Conservation (phyloP, 2,888 invertebrate genomes). For the Noctua comes region DNA sequence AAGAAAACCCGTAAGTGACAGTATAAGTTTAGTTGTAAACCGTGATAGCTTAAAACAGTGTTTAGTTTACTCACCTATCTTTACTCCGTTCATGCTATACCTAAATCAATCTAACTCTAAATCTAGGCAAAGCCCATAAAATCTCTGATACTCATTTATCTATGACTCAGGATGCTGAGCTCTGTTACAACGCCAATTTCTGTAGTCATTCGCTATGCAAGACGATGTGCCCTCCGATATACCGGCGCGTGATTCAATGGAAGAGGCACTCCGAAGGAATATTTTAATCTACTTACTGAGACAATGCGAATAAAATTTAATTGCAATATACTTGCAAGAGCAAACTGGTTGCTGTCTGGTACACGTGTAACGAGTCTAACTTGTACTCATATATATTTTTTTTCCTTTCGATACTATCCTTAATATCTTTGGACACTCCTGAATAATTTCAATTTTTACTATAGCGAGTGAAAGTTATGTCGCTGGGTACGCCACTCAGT, state of each 20-base stretch:
- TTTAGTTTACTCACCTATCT: background rate
- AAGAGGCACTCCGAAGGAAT: conserved; percentile 41
- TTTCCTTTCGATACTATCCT: background rate
- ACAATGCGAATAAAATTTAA: no score
- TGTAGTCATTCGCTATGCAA: conserved; percentile 81
- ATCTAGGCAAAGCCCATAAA: conserved; percentile 54
- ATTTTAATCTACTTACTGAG: background rate
- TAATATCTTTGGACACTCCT: background rate
- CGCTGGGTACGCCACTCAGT: background rate
- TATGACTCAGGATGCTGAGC: conserved; percentile 61
- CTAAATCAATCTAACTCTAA: conserved; percentile 41
- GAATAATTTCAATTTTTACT: background rate
- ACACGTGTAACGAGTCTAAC: background rate
- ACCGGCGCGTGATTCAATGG: conserved; percentile 47
- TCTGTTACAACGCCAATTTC: conserved; percentile 75
- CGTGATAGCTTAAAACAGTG: no score
- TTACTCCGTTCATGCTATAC: background rate
- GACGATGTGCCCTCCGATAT: conserved; percentile 68
- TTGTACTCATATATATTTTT: background rate
- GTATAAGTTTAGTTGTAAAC: no score
- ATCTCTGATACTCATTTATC: conserved; percentile 63
- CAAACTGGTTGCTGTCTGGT: background rate
- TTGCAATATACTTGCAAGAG: background rate
- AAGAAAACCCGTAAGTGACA: no score
- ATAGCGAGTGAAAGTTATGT: background rate